phyloP scores from a whole-genome alignment of 2,113 vertebrate genomes.

The Pithys albifrons region DNA sequence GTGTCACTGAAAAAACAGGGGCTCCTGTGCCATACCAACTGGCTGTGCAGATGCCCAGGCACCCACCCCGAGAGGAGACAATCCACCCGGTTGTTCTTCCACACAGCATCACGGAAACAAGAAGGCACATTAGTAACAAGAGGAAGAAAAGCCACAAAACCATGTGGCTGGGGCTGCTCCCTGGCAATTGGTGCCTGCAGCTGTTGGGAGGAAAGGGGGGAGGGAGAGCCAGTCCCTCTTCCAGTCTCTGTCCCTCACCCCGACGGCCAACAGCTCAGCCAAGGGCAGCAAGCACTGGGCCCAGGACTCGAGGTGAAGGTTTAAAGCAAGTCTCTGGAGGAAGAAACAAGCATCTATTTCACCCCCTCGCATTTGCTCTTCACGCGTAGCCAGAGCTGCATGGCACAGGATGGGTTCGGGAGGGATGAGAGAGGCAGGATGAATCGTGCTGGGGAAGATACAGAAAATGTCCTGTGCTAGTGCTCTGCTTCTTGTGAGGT shows the following conservation, averaged over 20 bases:
- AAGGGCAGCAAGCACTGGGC: neutral
- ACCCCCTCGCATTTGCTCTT: neutral
- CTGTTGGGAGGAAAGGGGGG: constrained; percentile 1
- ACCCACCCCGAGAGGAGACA: neutral
- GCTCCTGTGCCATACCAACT: constrained; percentile 40
- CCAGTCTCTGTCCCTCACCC: neutral
- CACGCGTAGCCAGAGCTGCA: neutral
- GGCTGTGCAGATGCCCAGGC: constrained; percentile 42
- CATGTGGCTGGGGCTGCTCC: neutral
- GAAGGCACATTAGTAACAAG: constrained; percentile 13
- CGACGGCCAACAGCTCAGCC: neutral
- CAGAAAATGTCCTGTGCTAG: neutral
- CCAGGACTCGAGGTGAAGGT: neutral
- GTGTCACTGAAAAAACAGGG: constrained; percentile 29
- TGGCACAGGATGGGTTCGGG: neutral
- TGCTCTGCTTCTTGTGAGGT: neutral
- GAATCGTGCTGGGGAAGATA: neutral
- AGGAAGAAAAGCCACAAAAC: constrained; percentile 60
- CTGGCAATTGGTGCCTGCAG: constrained; percentile 67
- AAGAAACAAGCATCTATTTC: neutral
- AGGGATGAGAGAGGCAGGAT: neutral
- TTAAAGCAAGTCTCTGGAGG: neutral
- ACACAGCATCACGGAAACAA: constrained; percentile 47
- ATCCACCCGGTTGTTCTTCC: constrained; percentile 27
- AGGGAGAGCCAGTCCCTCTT: neutral